phyloP scores from a whole-genome alignment of 1,140 invertebrate genomes.

The Hesperophylax magnus region DNA sequence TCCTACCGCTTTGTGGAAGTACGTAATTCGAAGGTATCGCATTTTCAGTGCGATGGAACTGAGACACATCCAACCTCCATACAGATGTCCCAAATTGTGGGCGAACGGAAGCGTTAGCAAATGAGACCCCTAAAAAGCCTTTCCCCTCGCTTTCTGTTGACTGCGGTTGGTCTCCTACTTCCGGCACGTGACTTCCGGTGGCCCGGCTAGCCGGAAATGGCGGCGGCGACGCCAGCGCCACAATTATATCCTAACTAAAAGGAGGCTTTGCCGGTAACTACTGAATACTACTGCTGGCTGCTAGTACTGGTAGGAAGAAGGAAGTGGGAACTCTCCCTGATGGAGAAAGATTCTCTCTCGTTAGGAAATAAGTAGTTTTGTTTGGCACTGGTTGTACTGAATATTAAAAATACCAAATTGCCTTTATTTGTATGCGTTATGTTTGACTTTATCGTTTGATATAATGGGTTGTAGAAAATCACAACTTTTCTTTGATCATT shows the following conservation, averaged over 20 bases:
- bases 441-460: neutral
- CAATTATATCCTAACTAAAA: constrained; percentile 42
- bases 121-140: constrained; percentile 36
- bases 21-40: too few relatives aligned
- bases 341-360: constrained; percentile 27
- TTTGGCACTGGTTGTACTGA: constrained; percentile 12
- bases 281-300: too few relatives aligned
- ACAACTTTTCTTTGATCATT: too few relatives aligned
- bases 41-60: neutral
- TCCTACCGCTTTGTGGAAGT: too few relatives aligned
- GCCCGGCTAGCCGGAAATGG: constrained; percentile 35
- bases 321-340: constrained; percentile 14
- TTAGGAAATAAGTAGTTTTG: neutral
- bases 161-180: constrained; percentile 39
- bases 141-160: constrained; percentile 41
- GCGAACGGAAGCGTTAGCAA: constrained; percentile 37
- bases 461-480: too few relatives aligned
- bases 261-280: neutral
- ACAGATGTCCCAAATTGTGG: constrained; percentile 38
- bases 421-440: neutral
- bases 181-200: constrained; percentile 49
- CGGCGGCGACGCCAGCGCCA: constrained; percentile 40
- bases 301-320: neutral
- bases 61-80: constrained; percentile 26
- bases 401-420: too few relatives aligned